These are phyloP conservation scores for Morpho helenor DNA, from an alignment of 2,888 invertebrate species.

Conservation along the genomic window DNA sequence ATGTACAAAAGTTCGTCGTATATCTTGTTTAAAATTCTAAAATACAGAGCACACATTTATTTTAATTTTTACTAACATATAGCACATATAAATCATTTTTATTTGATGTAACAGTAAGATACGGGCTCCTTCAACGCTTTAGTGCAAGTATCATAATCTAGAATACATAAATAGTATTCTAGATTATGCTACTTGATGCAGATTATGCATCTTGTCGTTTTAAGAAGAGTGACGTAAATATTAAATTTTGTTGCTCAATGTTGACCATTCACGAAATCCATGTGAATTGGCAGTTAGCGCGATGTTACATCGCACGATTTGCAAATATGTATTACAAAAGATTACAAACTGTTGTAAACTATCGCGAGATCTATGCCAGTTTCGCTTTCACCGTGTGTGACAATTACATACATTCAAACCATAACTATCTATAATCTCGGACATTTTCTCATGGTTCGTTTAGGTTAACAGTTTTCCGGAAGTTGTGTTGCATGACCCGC, in stretches of 20 bases:
- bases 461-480: constrained; percentile 15
- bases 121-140: too few relatives aligned
- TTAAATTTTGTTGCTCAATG: constrained; percentile 2
- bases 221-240: neutral
- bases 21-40: too few relatives aligned
- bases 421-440: constrained; percentile 15
- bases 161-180: too few relatives aligned
- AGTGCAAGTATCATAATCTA: too few relatives aligned
- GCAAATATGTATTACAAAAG: constrained; percentile 19
- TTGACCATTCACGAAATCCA: constrained; percentile 14
- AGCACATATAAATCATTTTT: too few relatives aligned
- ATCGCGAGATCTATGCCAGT: constrained; percentile 28
- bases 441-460: constrained; percentile 18
- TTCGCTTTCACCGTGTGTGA: constrained; percentile 39
- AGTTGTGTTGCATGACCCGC: constrained; percentile 2
- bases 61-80: too few relatives aligned
- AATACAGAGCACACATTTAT: too few relatives aligned
- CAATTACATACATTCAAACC: constrained; percentile 17
- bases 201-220: too few relatives aligned
- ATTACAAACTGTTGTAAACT: constrained; percentile 20
- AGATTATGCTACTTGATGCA: too few relatives aligned
- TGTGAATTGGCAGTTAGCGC: constrained; percentile 19
- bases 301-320: constrained; percentile 23
- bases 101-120: too few relatives aligned
- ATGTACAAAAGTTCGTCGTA: too few relatives aligned